phyloP scores from a whole-genome alignment of 2,113 vertebrate species.

The Sphyrna mokarran region DNA sequence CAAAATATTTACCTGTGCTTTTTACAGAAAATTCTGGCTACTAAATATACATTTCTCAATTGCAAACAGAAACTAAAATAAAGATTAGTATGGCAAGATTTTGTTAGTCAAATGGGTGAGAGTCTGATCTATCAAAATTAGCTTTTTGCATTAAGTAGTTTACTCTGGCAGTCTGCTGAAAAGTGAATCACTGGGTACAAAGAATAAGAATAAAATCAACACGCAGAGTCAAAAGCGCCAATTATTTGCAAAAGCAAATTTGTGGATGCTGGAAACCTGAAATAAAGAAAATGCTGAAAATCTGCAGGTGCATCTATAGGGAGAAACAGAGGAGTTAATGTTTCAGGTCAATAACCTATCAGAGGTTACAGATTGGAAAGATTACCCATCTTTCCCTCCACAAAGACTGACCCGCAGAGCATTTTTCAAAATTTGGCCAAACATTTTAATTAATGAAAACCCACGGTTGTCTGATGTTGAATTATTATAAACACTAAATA shows the following conservation, averaged over 20 bases:
- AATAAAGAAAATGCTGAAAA: neutral
- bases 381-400: neutral
- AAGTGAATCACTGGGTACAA: neutral
- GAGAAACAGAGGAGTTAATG: neutral
- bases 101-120: neutral
- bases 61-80: neutral
- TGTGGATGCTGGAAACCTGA: neutral
- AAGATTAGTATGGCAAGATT: neutral
- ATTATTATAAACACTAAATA: no score
- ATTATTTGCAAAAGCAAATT: neutral
- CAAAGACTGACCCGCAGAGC: neutral
- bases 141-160: neutral
- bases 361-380: neutral
- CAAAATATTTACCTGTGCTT: neutral
- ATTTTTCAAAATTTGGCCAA: neutral
- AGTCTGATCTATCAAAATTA: neutral
- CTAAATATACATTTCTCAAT: neutral
- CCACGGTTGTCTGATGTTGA: neutral
- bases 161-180: neutral
- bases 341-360: neutral
- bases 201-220: neutral
- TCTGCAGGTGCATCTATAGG: neutral
- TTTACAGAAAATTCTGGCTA: neutral
- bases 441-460: neutral
- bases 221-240: neutral